phyloP scores from a whole-genome alignment of 2,888 invertebrate species.

The Agonopterix arenella region DNA sequence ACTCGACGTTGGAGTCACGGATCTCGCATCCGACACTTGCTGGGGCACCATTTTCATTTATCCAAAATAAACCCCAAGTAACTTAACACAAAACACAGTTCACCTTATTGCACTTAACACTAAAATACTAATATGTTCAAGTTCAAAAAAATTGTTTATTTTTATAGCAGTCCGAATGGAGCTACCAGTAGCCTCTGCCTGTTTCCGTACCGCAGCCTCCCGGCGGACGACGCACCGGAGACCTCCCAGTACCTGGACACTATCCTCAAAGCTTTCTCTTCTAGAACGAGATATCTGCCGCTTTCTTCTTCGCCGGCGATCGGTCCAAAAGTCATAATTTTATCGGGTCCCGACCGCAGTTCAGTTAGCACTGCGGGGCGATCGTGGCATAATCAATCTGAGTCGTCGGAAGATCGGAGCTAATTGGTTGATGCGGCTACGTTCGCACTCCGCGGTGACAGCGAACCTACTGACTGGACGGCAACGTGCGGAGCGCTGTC shows the following conservation, averaged over 20 bases:
- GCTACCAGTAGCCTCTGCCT: slow-evolving; percentile 47
- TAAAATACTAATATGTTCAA: slow-evolving; percentile 44
- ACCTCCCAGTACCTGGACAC: slow-evolving; percentile 72
- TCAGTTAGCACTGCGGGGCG: slow-evolving; percentile 66
- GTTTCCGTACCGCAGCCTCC: slow-evolving; percentile 59
- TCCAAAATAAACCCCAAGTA: slow-evolving; percentile 42
- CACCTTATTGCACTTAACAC: slow-evolving; percentile 61
- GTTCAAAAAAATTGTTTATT: slow-evolving; percentile 38
- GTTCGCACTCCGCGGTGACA: slow-evolving; percentile 64
- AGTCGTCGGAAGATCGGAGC: slow-evolving; percentile 6
- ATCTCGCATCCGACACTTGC: slow-evolving; percentile 78
- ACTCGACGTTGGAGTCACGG: slow-evolving; percentile 78
- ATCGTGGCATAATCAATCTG: slow-evolving; percentile 61
- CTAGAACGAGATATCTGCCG: slow-evolving; percentile 63
- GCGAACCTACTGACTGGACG: slow-evolving; percentile 76
- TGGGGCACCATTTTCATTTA: slow-evolving; percentile 84
- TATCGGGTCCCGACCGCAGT: slow-evolving; percentile 64
- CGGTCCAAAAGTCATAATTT: slow-evolving; percentile 76
- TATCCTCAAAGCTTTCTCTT: slow-evolving; percentile 68
- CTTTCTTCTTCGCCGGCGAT: slow-evolving; percentile 63
- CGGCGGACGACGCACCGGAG: slow-evolving; percentile 56
- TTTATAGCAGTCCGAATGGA: slow-evolving; percentile 59
- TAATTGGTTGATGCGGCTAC: slow-evolving; percentile 50
- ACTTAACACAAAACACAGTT: slow-evolving; percentile 62
- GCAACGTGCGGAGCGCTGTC: slow-evolving; percentile 72